Base-by-base conservation (phyloP, 2,113 vertebrate species). In the Chamaetylas fuelleborni region DNA sequence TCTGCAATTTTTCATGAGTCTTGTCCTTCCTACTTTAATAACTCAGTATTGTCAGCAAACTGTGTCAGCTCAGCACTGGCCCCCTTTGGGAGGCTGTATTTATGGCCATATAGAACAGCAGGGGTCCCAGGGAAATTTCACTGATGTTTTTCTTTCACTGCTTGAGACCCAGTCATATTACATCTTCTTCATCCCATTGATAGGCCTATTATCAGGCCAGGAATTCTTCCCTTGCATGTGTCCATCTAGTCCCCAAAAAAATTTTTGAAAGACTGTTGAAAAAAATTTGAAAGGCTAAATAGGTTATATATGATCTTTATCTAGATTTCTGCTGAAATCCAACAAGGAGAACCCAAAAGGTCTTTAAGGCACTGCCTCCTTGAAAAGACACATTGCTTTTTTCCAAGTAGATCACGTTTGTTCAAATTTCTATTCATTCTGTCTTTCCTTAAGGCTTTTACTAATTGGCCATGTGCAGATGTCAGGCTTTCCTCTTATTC, bases 11-110 rank as follows among this genome's bases (percentile, higher is more conserved):
- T 96, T 90, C 77, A 64, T 31, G 51, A 88, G 34, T 86, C 92
- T 86, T 92, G 82, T 94, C 91, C 91, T 95, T 90, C 72, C 57
- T 56, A n/a, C 78, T 95, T 92, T 91, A 92, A 95, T 93, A 97
- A 86, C 72, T 65, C 20, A 12, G 77, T 74, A 81, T 74, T 2
- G 1, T 78, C 91, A 93, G 51, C 51, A 92, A 94, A 92, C 69
- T 92, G 73, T 90, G 86, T 83, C 86, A 83, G 80, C 60, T 94
- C 47, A 61, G 67, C 38, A 57, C 45, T 82, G 34, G 22, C 24
- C 45, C 26, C 23, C 42, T 92, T 84, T 90, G 92, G 54, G 64
- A 94, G 38, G 33, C 62, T 96, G 1, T 91, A 94, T 86, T 93
- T 94, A 88, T 88, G 76, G 67, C 80, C 48, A 33, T n/a, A 78